Percentiles rank a stretch among this genome's conserved stretches.
Conservation (phyloP, 2,888 invertebrate genomes). For the Epinotia ramella region DNA sequence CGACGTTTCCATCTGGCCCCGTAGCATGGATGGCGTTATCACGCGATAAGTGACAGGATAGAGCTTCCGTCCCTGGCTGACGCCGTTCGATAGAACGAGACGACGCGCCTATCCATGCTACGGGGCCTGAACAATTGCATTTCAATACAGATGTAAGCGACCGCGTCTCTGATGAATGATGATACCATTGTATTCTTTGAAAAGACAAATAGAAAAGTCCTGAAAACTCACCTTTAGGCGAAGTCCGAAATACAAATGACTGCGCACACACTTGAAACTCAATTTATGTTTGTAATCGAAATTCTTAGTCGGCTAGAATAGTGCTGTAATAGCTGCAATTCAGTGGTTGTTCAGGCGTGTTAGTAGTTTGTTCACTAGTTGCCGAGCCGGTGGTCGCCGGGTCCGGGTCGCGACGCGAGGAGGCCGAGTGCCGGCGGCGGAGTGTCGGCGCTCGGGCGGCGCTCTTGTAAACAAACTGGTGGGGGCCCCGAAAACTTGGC, state of each 20-base stretch:
- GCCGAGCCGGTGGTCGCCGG: slow-evolving; percentile 45
- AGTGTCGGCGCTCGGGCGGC: slow-evolving; percentile 78
- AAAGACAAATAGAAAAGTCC: background rate
- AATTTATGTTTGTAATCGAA: slow-evolving; percentile 57
- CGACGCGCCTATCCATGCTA: too few species aligned
- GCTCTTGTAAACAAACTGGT: slow-evolving; percentile 83
- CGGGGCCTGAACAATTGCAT: slow-evolving; percentile 58
- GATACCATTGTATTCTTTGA: background rate
- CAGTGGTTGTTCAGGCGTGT: background rate
- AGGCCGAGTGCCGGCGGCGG: slow-evolving; percentile 64
- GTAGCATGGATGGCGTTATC: too few species aligned
- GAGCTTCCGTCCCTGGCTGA: too few species aligned
- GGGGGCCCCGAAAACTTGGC: slow-evolving; percentile 83
- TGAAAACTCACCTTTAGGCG: slow-evolving; percentile 42
- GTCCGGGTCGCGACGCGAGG: slow-evolving; percentile 34
- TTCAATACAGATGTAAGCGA: slow-evolving; percentile 11
- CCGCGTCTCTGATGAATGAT: slow-evolving; percentile 1
- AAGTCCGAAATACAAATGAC: slow-evolving; percentile 49
- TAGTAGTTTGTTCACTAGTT: slow-evolving; percentile 54
- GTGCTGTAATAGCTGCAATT: slow-evolving; percentile 10
- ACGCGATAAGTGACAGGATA: too few species aligned
- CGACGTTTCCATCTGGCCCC: slow-evolving; percentile 54
- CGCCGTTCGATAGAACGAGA: too few species aligned
- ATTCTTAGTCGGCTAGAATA: background rate
- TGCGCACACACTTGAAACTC: slow-evolving; percentile 65